These are phyloP conservation scores for Psilopsiagon aymara DNA, from an alignment of 2,113 vertebrate genomes.

Conservation along the genomic window DNA sequence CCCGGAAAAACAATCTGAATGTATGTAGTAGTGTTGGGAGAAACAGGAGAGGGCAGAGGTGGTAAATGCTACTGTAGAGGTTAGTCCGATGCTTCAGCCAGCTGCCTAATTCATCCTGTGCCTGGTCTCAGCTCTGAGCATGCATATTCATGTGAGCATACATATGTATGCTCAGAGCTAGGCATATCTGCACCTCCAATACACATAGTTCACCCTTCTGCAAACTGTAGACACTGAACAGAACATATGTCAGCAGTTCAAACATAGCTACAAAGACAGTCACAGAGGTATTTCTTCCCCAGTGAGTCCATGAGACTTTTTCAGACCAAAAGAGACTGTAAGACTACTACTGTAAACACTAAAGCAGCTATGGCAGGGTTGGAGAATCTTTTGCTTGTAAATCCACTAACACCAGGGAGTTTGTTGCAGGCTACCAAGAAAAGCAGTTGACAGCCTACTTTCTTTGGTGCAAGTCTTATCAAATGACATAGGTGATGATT, in stretches of 20 bases:
- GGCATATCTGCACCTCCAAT: background rate
- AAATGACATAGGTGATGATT: background rate
- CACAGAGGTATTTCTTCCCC: background rate
- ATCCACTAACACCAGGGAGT: background rate
- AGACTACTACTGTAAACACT: background rate
- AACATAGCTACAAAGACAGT: background rate
- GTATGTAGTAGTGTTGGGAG: accelerated
- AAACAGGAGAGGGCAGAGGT: background rate
- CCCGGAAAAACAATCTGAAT: background rate
- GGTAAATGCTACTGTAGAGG: background rate
- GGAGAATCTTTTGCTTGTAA: background rate
- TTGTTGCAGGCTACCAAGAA: background rate
- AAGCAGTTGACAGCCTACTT: background rate
- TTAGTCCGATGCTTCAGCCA: background rate
- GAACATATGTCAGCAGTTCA: background rate
- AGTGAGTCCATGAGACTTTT: background rate
- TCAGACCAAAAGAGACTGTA: background rate
- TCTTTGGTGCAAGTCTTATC: background rate
- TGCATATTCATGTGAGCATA: no score
- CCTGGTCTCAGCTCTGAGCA: background rate
- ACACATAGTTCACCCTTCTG: background rate
- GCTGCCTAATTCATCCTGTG: accelerated
- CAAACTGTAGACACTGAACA: background rate
- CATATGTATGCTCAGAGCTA: background rate
- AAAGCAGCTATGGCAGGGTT: background rate